Base-by-base conservation (phyloP, 2,797 vertebrate species). In the Pipistrellus kuhlii region DNA sequence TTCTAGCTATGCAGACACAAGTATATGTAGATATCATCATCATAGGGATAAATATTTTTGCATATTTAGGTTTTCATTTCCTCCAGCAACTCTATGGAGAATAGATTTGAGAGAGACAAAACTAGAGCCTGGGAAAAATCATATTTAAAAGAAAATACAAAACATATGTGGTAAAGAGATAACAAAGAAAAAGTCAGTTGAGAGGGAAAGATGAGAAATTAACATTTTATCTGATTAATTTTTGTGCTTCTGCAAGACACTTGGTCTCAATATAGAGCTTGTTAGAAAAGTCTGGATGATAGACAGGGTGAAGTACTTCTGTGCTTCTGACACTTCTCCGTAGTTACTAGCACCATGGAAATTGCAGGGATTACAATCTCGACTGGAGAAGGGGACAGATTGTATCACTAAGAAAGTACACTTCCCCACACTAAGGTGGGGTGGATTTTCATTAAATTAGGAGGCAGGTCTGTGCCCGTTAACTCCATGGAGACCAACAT, bases 391-490 rank as follows among this genome's bases (percentile, higher is more conserved):
- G 5, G 95, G 95, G 94, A 88, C 35, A 88, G 75, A 71, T 71
- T 83, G 94, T 96, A 80, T 96, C 94, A 85, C 91, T 91, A 95
- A 91, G 96, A 97, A 85, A 90, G 96, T 86, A 85, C 85, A 94
- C 93, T 95, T 93, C 86, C 44, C 71, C 88, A 95, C 68, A 90
- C 95, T 88, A 83, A 94, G 95, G 66, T 84, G 0, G 20, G 53
- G 32, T 77, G 51, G 94, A 97, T 97, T 98, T 97, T 95, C 97
- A 98, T 97, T 87, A 93, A 96, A 97, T 97, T 91, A 98, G 95
- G 80, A 32, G 13, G 21, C 18, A 78, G 71, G 38, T 41, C 48
- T 5, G 1, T 30, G 18, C 15, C 59, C 41, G 64, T 53, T 88
- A 88, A 78, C n/a, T 57, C 48, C 66, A 68, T 55, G 53, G 71